Base-by-base conservation (phyloP, 35 echinoderm and acorn worm species). In the Apostichopus parvimensis region DNA sequence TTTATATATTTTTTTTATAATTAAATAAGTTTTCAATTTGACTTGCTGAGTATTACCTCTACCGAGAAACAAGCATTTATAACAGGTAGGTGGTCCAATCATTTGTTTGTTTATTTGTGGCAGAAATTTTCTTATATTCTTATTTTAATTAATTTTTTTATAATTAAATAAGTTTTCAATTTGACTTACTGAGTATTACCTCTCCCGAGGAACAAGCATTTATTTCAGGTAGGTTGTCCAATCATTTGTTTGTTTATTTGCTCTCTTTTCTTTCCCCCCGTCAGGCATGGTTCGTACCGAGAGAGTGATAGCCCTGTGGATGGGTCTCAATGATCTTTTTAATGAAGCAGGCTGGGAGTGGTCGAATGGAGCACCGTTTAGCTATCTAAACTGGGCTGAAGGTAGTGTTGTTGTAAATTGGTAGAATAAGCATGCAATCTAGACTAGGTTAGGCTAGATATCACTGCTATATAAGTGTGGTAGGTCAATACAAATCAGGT, bases 271-370 rank as follows among this genome's bases (percentile, higher is more conserved):
- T 77, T 56, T 26, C 4, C 76, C 6, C 52, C n/a, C 8, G 1
- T 10, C 81, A 94, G 94, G 94, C 21, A 89, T 95, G 9, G 56
- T 95, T 25, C 54, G 61, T 6, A 61, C 77, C 1, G 65, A 70
- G 56, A 13, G 53, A 53, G 61, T 90, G 20, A 56, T 61, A 70
- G 90, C 78, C 18, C 80, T 93, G 12, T 95, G 94, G 94, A 91
- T 93, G 21, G 94, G 94, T 17, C 75, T 90, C 5, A 93, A 90
- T 55, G 94, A 95, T 61, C 23, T 85, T 1, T 91, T 85, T 18
- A 78, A 93, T 70, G 94, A 95, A 53, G 94, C 86, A 60, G 94
- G 94, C 79, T 95, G 94, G 94, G 73, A 91, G 15, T 95, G 94
- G 94, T 90, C 92, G 12, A 91, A 91, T 83, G 92, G 81, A 2